Evolutionary conservation across 2,113 vertebrate species (phyloP).

Genomic region (Stegastes partitus): DNA sequence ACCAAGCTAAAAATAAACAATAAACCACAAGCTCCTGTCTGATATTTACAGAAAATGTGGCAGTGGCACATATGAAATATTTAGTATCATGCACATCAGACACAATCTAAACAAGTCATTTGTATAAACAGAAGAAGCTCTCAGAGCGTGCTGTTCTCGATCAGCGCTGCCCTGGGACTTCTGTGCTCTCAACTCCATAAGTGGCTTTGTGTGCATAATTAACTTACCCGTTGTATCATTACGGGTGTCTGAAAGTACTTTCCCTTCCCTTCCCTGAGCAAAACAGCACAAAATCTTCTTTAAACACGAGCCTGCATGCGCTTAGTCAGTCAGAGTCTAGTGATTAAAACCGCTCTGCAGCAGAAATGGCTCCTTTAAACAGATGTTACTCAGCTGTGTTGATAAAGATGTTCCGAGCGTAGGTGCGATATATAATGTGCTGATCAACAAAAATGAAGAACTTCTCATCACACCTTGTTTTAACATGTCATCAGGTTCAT

Average conservation of each 20-base stretch:
- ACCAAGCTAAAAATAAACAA: no score
- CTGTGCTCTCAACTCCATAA: slow-evolving; percentile 23
- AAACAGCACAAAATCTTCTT: slow-evolving; percentile 15
- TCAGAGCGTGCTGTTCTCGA: slow-evolving; percentile 19
- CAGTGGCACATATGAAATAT: no score
- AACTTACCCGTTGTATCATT: slow-evolving; percentile 5
- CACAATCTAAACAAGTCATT: slow-evolving; percentile 1
- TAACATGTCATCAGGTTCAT: no score
- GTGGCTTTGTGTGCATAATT: slow-evolving; percentile 19
- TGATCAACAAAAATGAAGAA: background rate
- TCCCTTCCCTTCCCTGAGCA: slow-evolving; percentile 6
- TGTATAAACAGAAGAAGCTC: background rate
- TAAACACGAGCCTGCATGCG: background rate
- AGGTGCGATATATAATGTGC: background rate
- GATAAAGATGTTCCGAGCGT: background rate
- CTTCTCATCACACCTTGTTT: no score
- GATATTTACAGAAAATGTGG: no score
- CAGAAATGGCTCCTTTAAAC: background rate
- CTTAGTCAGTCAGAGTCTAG: background rate
- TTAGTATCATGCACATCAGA: background rate
- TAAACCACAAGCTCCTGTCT: no score
- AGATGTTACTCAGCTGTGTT: background rate
- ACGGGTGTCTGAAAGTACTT: slow-evolving; percentile 16
- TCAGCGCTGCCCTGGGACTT: background rate
- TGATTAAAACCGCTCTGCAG: background rate